A percentile compares a stretch with the other conserved stretches of the same genome.
Evolutionary conservation across 2,113 vertebrate species (phyloP).

Genomic region (Equus przewalskii): DNA sequence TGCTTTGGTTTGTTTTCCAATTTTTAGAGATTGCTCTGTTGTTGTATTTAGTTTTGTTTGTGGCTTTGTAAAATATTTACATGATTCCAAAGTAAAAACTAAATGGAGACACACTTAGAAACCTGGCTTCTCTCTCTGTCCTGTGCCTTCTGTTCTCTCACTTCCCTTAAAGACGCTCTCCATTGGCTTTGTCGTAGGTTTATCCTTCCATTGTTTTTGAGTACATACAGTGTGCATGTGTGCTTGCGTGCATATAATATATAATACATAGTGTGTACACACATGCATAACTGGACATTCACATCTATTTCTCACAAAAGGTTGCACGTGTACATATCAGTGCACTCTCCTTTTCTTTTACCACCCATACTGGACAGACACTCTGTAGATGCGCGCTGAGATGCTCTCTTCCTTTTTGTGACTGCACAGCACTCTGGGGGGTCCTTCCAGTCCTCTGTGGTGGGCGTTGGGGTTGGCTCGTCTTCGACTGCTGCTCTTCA

Average conservation of each 20-base stretch:
- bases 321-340: not conserved
- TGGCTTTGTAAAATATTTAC: not conserved
- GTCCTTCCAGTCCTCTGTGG: no score
- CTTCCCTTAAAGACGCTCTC: not conserved
- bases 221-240: rapidly evolving
- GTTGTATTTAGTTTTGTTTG: not conserved
- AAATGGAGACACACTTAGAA: not conserved
- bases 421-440: rapidly evolving
- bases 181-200: not conserved
- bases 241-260: no score
- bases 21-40: not conserved
- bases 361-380: not conserved
- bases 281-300: not conserved
- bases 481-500: rapidly evolving
- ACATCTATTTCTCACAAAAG: not conserved
- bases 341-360: not conserved
- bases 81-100: not conserved
- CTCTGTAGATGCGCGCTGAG: rapidly evolving
- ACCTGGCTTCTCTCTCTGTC: no score
- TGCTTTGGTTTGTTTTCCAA: not conserved
- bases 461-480: not conserved
- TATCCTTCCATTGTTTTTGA: not conserved
- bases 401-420: not conserved
- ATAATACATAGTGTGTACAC: not conserved
- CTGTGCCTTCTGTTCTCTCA: not conserved